These are phyloP conservation scores for Clarias fuscus DNA, from an alignment of 2,797 vertebrate species.

Conservation along the genomic window DNA sequence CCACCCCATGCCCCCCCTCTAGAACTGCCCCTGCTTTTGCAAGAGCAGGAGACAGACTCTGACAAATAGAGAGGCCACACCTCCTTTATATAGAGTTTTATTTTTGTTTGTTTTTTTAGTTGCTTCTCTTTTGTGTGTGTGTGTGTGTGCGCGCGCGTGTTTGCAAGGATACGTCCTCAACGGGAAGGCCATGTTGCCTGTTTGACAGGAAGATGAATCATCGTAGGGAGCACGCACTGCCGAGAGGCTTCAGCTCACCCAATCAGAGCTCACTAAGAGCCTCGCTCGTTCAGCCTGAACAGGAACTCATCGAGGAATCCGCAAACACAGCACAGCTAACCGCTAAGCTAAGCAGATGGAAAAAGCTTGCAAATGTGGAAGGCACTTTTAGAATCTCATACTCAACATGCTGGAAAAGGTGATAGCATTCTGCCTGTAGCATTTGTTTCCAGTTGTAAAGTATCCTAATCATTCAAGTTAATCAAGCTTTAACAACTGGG, in stretches of 20 bases:
- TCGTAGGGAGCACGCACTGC: background rate
- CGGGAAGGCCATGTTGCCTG: conserved; percentile 61
- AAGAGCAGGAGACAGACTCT: background rate
- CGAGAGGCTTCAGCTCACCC: conserved; percentile 26
- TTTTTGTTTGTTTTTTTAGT: too few species aligned
- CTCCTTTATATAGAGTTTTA: background rate
- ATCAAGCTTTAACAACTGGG: background rate
- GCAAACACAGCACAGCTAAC: conserved; percentile 23
- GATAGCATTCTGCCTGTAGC: background rate
- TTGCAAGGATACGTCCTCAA: conserved; percentile 9
- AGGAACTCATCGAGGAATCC: conserved; percentile 17
- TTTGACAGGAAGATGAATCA: conserved; percentile 73
- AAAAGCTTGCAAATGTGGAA: background rate
- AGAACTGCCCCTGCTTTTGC: too few species aligned
- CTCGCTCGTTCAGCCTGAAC: conserved; percentile 25
- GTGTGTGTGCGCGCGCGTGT: background rate
- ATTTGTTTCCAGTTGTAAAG: background rate
- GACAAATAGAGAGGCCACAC: background rate
- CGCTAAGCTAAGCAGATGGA: conserved; percentile 22
- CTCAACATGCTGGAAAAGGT: background rate
- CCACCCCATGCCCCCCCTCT: too few species aligned
- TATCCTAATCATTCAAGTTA: background rate
- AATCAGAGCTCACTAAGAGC: conserved; percentile 30
- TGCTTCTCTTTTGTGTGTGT: background rate
- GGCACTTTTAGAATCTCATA: conserved; percentile 4